Evolutionary conservation across 2,113 vertebrate genomes (phyloP).

Genomic region (Malaclemys terrapin): DNA sequence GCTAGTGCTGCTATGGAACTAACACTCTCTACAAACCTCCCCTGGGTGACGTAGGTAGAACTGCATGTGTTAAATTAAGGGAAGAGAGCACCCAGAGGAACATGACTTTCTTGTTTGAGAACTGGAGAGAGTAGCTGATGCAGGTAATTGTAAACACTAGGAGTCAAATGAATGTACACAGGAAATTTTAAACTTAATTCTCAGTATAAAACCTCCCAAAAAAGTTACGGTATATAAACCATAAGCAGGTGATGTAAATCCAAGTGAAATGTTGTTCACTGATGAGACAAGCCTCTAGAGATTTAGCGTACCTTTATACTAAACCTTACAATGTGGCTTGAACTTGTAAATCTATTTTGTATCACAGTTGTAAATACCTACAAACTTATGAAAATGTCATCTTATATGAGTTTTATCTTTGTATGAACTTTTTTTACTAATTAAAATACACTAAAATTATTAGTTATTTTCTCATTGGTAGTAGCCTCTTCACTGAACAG

Average conservation of each 20-base stretch:
- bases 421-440: conserved; percentile 16
- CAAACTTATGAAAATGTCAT: conserved; percentile 1
- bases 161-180: neutral
- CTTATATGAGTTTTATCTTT: conserved; percentile 4
- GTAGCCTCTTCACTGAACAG: conserved; percentile 22
- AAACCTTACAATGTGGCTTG: conserved; percentile 17
- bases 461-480: neutral
- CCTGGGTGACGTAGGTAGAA: neutral
- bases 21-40: neutral
- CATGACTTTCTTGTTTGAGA: neutral
- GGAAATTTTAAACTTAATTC: neutral
- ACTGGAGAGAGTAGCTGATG: neutral
- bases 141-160: neutral
- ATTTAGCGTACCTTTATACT: neutral
- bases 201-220: neutral
- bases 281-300: neutral
- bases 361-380: conserved; percentile 13
- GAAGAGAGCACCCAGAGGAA: neutral
- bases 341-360: conserved; percentile 9
- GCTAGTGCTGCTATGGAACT: neutral
- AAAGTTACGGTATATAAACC: neutral
- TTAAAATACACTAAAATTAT: conserved; percentile 9
- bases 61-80: neutral
- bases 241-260: neutral
- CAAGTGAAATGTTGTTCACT: neutral